Evolutionary conservation across 1,140 invertebrate genomes (phyloP).

Genomic region (Bombus fervidus): DNA sequence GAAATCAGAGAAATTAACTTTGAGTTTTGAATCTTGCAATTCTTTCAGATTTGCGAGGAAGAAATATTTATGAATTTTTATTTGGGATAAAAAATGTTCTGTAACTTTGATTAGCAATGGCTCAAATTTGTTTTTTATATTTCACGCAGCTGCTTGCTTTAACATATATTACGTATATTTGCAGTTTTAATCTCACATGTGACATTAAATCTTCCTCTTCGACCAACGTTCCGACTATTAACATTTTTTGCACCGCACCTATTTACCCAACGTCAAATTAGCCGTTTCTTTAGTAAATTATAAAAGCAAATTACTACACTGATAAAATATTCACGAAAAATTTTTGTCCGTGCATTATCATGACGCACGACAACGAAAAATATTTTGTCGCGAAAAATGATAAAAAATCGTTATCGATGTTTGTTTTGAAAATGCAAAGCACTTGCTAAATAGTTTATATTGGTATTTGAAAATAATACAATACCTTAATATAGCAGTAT

Average conservation of each 20-base stretch:
- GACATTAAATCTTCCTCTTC: constrained; percentile 11
- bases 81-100: neutral
- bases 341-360: neutral
- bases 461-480: too few species aligned
- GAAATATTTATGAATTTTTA: neutral
- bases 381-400: neutral
- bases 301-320: neutral
- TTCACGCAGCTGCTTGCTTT: neutral
- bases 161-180: neutral
- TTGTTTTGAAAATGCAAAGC: neutral
- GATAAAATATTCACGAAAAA: constrained; percentile 2
- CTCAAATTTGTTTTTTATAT: neutral
- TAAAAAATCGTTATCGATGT: too few species aligned
- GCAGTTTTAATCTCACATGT: constrained; percentile 12
- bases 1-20: neutral
- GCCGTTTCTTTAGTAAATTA: constrained; percentile 17
- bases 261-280: neutral
- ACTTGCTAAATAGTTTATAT: too few species aligned
- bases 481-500: too few species aligned
- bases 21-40: too few species aligned
- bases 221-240: neutral
- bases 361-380: neutral
- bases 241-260: neutral
- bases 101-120: neutral
- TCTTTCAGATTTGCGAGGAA: neutral